Evolutionary conservation across 2,888 invertebrate genomes (phyloP).

Genomic region (Acanthacorydalis orientalis): DNA sequence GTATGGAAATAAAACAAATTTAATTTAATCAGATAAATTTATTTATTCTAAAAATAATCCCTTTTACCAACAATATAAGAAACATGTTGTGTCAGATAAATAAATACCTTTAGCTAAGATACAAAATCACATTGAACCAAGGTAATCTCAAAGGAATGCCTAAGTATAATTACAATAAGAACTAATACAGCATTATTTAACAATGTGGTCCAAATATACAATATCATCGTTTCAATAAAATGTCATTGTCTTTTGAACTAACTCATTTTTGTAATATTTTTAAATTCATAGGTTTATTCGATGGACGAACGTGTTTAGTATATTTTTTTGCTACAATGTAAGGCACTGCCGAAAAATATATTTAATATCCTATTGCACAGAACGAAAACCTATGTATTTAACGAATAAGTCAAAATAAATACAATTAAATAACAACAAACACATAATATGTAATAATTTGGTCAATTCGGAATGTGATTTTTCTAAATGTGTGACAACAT

Average conservation of each 20-base stretch:
- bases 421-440: too few relatives aligned
- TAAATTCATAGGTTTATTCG: not conserved
- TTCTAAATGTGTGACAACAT: too few relatives aligned
- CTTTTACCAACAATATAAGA: constrained; percentile 10
- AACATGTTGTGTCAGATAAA: constrained; percentile 9
- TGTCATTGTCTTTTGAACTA: not conserved
- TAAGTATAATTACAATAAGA: too few relatives aligned
- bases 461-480: too few relatives aligned
- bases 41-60: constrained; percentile 9
- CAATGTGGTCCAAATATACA: too few relatives aligned
- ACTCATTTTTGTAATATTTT: not conserved
- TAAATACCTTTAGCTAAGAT: constrained; percentile 12
- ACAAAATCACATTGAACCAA: constrained; percentile 25
- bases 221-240: too few relatives aligned
- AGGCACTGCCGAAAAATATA: not conserved
- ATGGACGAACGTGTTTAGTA: not conserved
- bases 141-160: constrained; percentile 28
- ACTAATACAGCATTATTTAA: too few relatives aligned
- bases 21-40: constrained; percentile 7
- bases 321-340: not conserved
- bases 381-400: not conserved
- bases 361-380: not conserved
- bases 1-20: constrained; percentile 11
- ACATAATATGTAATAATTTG: too few relatives aligned
- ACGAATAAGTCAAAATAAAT: not conserved